A percentile compares a stretch with the other conserved stretches of the same genome.
Conservation (phyloP, 2,888 invertebrate genomes). For the Caenorhabditis panamensis region DNA sequence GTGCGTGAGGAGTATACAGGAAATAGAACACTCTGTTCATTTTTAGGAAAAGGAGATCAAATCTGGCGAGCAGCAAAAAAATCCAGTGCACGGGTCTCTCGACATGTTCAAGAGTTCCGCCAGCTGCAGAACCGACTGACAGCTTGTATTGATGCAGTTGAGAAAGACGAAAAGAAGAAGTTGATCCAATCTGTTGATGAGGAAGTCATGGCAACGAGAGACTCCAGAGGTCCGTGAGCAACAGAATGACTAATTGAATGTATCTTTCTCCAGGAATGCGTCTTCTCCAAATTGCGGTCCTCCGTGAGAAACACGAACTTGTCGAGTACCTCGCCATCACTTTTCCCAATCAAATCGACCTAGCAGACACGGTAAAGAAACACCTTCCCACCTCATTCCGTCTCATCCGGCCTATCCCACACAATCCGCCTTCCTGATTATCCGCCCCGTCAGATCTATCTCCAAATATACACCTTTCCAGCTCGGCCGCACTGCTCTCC, state of each 20-base stretch:
- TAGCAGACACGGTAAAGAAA: slow-evolving; percentile 71
- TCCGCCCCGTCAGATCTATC: neutral
- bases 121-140: slow-evolving; percentile 72
- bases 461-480: slow-evolving; percentile 53
- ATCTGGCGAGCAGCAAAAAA: slow-evolving; percentile 75
- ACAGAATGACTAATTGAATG: neutral
- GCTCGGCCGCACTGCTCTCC: slow-evolving; percentile 77
- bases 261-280: slow-evolving; percentile 65
- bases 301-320: slow-evolving; percentile 78
- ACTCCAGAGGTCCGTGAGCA: slow-evolving; percentile 78
- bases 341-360: slow-evolving; percentile 71
- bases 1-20: slow-evolving; percentile 19
- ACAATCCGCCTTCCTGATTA: slow-evolving; percentile 26
- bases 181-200: slow-evolving; percentile 73
- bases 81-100: slow-evolving; percentile 53
- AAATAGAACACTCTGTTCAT: neutral
- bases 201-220: slow-evolving; percentile 74
- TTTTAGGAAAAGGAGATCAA: slow-evolving; percentile 75
- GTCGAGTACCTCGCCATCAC: slow-evolving; percentile 74
- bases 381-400: neutral
- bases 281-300: slow-evolving; percentile 76
- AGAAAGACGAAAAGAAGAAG: slow-evolving; percentile 73
- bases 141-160: slow-evolving; percentile 73
- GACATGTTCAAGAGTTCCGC: slow-evolving; percentile 76
- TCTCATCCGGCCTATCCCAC: slow-evolving; percentile 15